A percentile compares a stretch with the other conserved stretches of the same genome.
Conservation (phyloP, 2,888 invertebrate genomes). For the Mythimna ferrago region DNA sequence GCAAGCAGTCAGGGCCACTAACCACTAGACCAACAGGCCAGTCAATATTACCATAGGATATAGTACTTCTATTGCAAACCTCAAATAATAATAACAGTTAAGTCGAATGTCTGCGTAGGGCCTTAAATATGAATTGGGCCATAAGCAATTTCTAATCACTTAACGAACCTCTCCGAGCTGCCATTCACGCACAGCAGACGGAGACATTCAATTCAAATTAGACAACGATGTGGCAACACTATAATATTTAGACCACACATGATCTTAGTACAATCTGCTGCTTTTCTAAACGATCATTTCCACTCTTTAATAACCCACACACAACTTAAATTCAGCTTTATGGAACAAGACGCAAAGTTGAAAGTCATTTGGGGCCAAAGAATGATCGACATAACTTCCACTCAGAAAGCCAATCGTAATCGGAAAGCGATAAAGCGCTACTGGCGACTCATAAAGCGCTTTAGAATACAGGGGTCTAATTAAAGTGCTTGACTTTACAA, state of each 20-base stretch:
- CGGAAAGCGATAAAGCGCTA: slow-evolving; percentile 68
- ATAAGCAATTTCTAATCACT: slow-evolving; percentile 36
- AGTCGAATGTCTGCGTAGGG: background rate
- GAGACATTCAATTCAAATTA: slow-evolving; percentile 51
- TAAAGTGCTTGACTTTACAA: slow-evolving; percentile 64
- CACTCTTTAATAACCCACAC: slow-evolving; percentile 1
- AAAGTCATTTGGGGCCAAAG: slow-evolving; percentile 24
- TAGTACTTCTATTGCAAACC: background rate
- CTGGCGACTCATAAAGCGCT: slow-evolving; percentile 60
- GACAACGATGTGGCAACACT: slow-evolving; percentile 20
- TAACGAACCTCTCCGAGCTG: slow-evolving; percentile 20
- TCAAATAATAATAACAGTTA: background rate
- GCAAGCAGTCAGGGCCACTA: no score
- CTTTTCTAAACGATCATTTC: slow-evolving; percentile 25
- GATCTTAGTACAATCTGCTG: slow-evolving; percentile 38
- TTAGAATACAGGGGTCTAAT: slow-evolving; percentile 62
- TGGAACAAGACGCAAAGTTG: background rate
- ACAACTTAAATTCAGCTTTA: slow-evolving; percentile 25
- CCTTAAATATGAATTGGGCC: slow-evolving; percentile 5
- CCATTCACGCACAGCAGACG: slow-evolving; percentile 15
- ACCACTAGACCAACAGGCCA: no score
- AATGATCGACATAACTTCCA: slow-evolving; percentile 44
- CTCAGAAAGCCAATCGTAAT: slow-evolving; percentile 62
- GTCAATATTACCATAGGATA: background rate
- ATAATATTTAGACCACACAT: slow-evolving; percentile 44